Percentiles rank a stretch among this genome's conserved stretches.
Evolutionary conservation across 1,140 invertebrate species (phyloP).

Genomic region (Lordiphosa stackelbergi): DNA sequence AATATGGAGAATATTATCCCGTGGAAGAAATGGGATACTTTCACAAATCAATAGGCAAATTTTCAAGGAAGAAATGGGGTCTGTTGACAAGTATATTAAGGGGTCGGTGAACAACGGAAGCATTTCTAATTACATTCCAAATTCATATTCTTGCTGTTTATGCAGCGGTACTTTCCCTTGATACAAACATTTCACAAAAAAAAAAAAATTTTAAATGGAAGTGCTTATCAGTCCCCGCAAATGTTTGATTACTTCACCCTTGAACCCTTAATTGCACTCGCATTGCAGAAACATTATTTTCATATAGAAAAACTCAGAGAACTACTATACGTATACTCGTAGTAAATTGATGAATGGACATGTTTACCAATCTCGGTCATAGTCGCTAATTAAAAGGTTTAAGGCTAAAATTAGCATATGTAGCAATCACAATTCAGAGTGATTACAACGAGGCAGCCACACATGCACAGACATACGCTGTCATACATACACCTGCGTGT

Average conservation of each 20-base stretch:
- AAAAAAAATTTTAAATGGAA: too few relatives aligned
- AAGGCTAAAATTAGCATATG: slow-evolving; percentile 71
- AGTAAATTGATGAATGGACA: slow-evolving; percentile 46
- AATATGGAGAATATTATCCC: too few relatives aligned
- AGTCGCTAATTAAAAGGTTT: slow-evolving; percentile 74
- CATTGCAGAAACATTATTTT: slow-evolving; percentile 22
- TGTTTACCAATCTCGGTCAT: slow-evolving; percentile 62
- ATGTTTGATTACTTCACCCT: slow-evolving; percentile 41
- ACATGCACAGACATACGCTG: slow-evolving; percentile 1
- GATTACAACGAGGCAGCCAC: slow-evolving; percentile 27
- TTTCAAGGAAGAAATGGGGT: too few relatives aligned
- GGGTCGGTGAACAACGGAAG: too few relatives aligned
- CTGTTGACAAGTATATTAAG: too few relatives aligned
- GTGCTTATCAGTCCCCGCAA: too few relatives aligned
- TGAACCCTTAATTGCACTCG: slow-evolving; percentile 52
- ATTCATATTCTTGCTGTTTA: too few relatives aligned
- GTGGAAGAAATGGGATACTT: too few relatives aligned
- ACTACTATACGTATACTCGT: slow-evolving; percentile 5
- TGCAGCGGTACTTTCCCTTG: too few relatives aligned
- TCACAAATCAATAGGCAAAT: too few relatives aligned
- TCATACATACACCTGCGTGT: slow-evolving; percentile 45
- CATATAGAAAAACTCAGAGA: slow-evolving; percentile 9
- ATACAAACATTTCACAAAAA: too few relatives aligned
- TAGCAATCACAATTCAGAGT: slow-evolving; percentile 37
- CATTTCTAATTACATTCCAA: too few relatives aligned